A percentile compares a stretch with the other conserved stretches of the same genome.
Conservation (phyloP, 2,888 invertebrate genomes). For the Cylindroiulus punctatus region DNA sequence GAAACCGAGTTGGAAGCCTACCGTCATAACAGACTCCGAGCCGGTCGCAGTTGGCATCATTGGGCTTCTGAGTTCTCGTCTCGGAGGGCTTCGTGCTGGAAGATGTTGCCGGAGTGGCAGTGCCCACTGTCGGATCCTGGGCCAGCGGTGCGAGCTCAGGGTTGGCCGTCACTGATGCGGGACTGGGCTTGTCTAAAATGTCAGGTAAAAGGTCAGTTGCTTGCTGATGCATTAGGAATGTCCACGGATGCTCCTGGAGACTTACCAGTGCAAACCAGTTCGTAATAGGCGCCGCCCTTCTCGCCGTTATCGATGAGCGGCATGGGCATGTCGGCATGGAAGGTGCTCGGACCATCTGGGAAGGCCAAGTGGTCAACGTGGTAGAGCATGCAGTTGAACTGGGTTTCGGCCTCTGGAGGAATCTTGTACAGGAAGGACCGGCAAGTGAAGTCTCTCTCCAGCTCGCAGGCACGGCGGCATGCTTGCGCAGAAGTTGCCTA, state of each 20-base stretch:
- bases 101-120: slow-evolving; percentile 58
- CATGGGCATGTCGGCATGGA: slow-evolving; percentile 82
- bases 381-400: slow-evolving; percentile 91
- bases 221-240: neutral
- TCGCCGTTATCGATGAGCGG: slow-evolving; percentile 92
- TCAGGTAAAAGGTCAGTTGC: neutral
- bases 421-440: slow-evolving; percentile 75
- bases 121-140: slow-evolving; percentile 57
- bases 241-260: slow-evolving; percentile 16
- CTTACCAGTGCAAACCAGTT: slow-evolving; percentile 91
- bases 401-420: slow-evolving; percentile 72
- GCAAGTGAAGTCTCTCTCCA: slow-evolving; percentile 92
- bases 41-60: slow-evolving; percentile 89
- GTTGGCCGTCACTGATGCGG: slow-evolving; percentile 5
- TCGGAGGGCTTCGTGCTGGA: slow-evolving; percentile 56
- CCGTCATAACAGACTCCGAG: slow-evolving; percentile 96
- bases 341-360: slow-evolving; percentile 91
- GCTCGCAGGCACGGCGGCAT: slow-evolving; percentile 90
- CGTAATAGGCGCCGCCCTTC: slow-evolving; percentile 87
- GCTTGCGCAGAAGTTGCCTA: slow-evolving; percentile 86
- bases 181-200: neutral
- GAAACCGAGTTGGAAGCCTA: slow-evolving; percentile 67
- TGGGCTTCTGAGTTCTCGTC: slow-evolving; percentile 66
- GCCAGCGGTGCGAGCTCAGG: neutral
- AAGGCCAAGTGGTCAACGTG: slow-evolving; percentile 91